Evolutionary conservation across 2,888 invertebrate genomes (phyloP), one percentile per base, ranked within the genome.

Genomic region (Tortricodes alternella): DNA sequence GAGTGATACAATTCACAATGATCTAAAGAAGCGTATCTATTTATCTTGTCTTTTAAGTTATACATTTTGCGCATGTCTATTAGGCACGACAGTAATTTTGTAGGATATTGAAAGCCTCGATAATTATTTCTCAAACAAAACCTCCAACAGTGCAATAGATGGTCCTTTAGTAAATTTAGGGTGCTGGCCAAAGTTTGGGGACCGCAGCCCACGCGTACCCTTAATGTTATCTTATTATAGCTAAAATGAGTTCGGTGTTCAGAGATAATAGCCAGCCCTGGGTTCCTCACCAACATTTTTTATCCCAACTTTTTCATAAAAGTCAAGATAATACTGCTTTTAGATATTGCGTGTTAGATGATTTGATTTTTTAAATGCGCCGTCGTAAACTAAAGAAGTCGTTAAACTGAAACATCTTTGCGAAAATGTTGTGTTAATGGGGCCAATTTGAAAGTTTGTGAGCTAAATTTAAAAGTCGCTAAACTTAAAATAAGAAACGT

Each of bases 181-280:
- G 29, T 11, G n/a, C 2, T 34, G 32, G 6, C 5, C 6, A 65
- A 71, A 75, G 62, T 77, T 89, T 87, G 82, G 76, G 76, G 34
- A 59, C 39, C 80, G 3, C 62, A 73, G 76, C 4, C 60, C 34
- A 57, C 66, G 67, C 73, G 80, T 80, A 83, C 79, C 82, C 82
- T 85, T 89, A 90, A 89, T 88, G 87, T 90, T 89, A 90, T 90
- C 90, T 90, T 90, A 90, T 90, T 90, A 90, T 84, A 83, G 86
- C 86, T 90, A 90, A 90, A 90, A 90, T 90, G 89, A 90, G 87
- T 90, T 89, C 76, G 89, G 88, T 90, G 90, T 89, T 88, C 83
- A 75, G 72, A 90, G 89, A 90, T 90, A 90, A 89, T 89, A 85
- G 85, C 73, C 62, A 78, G 73, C 67, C 78, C 73, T 73, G 83